Evolutionary conservation across 2,797 vertebrate genomes (phyloP).

Genomic region (Labeo calbasu): DNA sequence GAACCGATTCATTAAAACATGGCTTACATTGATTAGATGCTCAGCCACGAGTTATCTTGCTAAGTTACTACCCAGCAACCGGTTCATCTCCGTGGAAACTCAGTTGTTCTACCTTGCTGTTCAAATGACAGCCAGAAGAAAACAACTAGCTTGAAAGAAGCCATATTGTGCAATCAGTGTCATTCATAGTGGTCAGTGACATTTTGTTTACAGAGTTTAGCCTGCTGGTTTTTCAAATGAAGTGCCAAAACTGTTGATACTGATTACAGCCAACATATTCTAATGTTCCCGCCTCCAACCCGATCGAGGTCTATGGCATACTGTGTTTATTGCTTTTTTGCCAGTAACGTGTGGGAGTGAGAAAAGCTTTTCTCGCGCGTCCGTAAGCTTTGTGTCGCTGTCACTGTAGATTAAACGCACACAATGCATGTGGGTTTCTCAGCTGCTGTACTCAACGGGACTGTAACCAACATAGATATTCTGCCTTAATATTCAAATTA

Average conservation of each 20-base stretch:
- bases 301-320: conserved; percentile 13
- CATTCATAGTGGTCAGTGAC: not conserved
- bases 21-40: conserved; percentile 8
- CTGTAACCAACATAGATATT: not conserved
- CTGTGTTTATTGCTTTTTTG: conserved; percentile 15
- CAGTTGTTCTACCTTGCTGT: not conserved
- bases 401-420: conserved; percentile 10
- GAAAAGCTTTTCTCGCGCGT: conserved; percentile 11
- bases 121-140: not conserved
- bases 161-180: not conserved
- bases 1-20: conserved; percentile 19
- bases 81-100: conserved; percentile 1
- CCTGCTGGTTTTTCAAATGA: not conserved
- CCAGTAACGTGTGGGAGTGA: conserved; percentile 33
- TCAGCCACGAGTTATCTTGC: not conserved
- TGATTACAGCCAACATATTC: conserved; percentile 23
- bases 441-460: conserved; percentile 2
- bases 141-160: not conserved
- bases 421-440: not conserved
- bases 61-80: not conserved
- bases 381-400: conserved; percentile 21
- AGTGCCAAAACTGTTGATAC: not conserved
- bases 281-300: not conserved
- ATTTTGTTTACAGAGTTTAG: not conserved
- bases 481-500: not conserved